A percentile compares a stretch with the other conserved stretches of the same genome.
Conservation (phyloP, 1,140 invertebrate genomes). For the Heliconius melpomene region DNA sequence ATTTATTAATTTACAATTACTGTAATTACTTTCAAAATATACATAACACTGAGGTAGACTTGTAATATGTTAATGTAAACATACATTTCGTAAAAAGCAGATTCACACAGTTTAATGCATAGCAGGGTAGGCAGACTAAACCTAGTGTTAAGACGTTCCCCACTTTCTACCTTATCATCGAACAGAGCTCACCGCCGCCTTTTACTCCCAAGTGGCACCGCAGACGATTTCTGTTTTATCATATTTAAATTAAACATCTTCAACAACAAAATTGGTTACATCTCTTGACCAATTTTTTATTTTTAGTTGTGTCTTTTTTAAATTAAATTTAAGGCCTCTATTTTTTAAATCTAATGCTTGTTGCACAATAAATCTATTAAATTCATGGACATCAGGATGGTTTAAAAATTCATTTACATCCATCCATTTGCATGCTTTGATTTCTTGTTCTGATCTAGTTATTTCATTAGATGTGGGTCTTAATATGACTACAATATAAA, state of each 20-base stretch:
- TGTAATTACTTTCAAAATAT: neutral
- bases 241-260: slow-evolving; percentile 47
- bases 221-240: neutral
- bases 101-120: no score
- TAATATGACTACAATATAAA: slow-evolving; percentile 90
- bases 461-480: slow-evolving; percentile 85
- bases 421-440: slow-evolving; percentile 92
- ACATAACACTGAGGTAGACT: slow-evolving; percentile 3
- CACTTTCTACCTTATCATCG: no score
- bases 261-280: slow-evolving; percentile 59
- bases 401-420: slow-evolving; percentile 87
- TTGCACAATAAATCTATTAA: slow-evolving; percentile 86
- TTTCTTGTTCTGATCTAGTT: slow-evolving; percentile 87
- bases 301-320: slow-evolving; percentile 39
- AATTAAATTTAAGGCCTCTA: slow-evolving; percentile 82
- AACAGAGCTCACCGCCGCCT: no score
- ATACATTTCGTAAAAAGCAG: neutral
- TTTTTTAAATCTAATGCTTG: slow-evolving; percentile 85
- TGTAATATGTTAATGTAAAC: neutral
- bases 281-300: slow-evolving; percentile 49
- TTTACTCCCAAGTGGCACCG: no score
- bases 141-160: no score
- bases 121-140: no score
- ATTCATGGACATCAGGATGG: slow-evolving; percentile 87
- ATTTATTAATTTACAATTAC: neutral